Base-by-base conservation (phyloP, 37 sponge, comb jelly and placozoan species). In the Hormiphora californensis region DNA sequence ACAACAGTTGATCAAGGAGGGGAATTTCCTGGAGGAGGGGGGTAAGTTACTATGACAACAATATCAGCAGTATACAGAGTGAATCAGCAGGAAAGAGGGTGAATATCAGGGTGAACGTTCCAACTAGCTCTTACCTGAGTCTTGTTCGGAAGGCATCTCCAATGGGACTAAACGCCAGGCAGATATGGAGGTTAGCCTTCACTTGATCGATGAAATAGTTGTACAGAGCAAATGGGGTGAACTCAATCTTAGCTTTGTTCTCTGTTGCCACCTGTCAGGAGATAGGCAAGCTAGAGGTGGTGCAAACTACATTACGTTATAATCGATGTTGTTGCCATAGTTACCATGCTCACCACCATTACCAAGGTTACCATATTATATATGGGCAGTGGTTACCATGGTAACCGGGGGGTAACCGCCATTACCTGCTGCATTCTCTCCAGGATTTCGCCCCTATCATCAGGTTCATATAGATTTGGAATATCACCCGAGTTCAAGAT, bases 1-100 rank as follows among this genome's bases (percentile, higher is more conserved):
- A 63, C 98, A 97, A 86, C 98, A 97, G 90, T 94, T 97, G 54
- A 97, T 97, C 41, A 97, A 91, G 35, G 98, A 94, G 39, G 98
- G 98, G 85, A 97, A 97, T 95, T 93, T 97, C 27, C 98, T n/a
- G n/a, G n/a, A n/a, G n/a, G n/a, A n/a, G n/a, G n/a, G n/a, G n/a
- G n/a, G n/a, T n/a, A n/a, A n/a, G n/a, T n/a, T n/a, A n/a, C n/a
- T n/a, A n/a, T n/a, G n/a, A n/a, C n/a, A n/a, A n/a, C n/a, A n/a
- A 49, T 49, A 49, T 17, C 15, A 49, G 15, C 53, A 49, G 15
- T 49, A 49, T 17, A 17, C 53, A 49, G 15, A 49, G 53, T 49
- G 51, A 46, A 12, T 17, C n/a, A n/a, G n/a, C n/a, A n/a, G n/a
- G n/a, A n/a, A n/a, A n/a, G n/a, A n/a, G n/a, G n/a, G n/a, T n/a